Evolutionary conservation across 2,888 invertebrate species (phyloP), one percentile per base, ranked within the genome.

Genomic region (Ashinkailepas kermadecensis): DNA sequence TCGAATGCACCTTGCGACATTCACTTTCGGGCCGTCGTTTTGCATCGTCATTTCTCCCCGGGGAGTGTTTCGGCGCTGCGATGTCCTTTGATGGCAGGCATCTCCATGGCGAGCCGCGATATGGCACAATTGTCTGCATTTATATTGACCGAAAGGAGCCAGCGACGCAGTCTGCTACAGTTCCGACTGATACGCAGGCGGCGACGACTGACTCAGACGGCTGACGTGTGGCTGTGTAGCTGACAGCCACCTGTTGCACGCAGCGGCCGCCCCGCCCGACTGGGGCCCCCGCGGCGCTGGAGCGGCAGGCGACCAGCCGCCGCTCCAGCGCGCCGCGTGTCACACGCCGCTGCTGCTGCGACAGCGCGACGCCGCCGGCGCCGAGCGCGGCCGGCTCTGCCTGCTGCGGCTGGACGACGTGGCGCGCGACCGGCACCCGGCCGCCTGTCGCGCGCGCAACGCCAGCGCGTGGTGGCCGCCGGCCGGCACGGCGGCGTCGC

Each of bases 361-460:
- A 58, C n/a, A n/a, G n/a, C n/a, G n/a, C n/a, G n/a, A n/a, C n/a
- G n/a, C n/a, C n/a, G n/a, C n/a, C n/a, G n/a, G n/a, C n/a, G n/a
- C n/a, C n/a, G n/a, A n/a, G n/a, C n/a, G n/a, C n/a, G n/a, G n/a
- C n/a, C n/a, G n/a, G 58, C 13, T 86, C 83, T 95, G 95, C 86
- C 91, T 91, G 0, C 92, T 94, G 81, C 65, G 65, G 8, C 23
- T n/a, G 58, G 58, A 58, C 2, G 90, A 90, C 78, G 91, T 90
- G 83, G 92, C 93, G 0, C 89, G 95, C 80, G 94, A 93, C 82
- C 10, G 8, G 4, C 67, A 6, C 10, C 11, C 39, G 39, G 25
- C 2, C 8, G 25, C 25, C 39, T n/a, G n/a, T 39, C 23, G 39
- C 10, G 6, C 23, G 8, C 65, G 65, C 7, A 7, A 70, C 1